Base-by-base conservation (phyloP, 2,113 vertebrate species). In the Boulengeromyrus knoepffleri region DNA sequence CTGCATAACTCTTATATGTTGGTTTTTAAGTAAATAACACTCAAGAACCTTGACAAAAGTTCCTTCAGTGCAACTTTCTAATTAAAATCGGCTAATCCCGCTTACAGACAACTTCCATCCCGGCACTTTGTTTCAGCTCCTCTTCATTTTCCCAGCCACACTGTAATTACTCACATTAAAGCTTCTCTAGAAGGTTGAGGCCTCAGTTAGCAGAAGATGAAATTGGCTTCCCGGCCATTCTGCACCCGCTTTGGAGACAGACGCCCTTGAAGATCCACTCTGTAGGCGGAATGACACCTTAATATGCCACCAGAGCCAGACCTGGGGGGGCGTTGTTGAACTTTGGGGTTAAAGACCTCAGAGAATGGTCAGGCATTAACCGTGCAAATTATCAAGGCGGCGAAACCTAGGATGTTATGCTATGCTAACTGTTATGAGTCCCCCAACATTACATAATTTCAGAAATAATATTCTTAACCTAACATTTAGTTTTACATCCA, bases 111-210 rank as follows among this genome's bases (percentile, higher is more conserved):
- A 56, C 52, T 88, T 10, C 27, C 52, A 88, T 62, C 53, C 31
- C 36, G 36, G 52, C 24, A 24, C 36, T 36, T 58, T 39, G 17
- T 21, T 58, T 56, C 39, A 21, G 31, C 21, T 62, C 19, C 53
- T 24, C 50, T 17, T 88, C 15, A 36, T 42, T 80, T 80, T 85
- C 39, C 9, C 83, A 46, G 45, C 7, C 45, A 27, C 50, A 66
- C 58, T 88, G 58, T 88, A 70, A 70, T 88, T 70, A 70, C 24
- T 24, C 36, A 88, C n/a, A 66, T 88, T 88, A 88, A 88, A 87
- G 50, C 46, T 17, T 52, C 50, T 39, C 56, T 24, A n/a, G 47
- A 87, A 58, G 87, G 27, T 62, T 42, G 31, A 70, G 87, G 62
- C 45, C 42, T 21, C 42, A 66, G 88, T 88, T 88, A 88, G 17